phyloP scores from a whole-genome alignment of 1,140 invertebrate genomes.

The Calycopis cecrops region DNA sequence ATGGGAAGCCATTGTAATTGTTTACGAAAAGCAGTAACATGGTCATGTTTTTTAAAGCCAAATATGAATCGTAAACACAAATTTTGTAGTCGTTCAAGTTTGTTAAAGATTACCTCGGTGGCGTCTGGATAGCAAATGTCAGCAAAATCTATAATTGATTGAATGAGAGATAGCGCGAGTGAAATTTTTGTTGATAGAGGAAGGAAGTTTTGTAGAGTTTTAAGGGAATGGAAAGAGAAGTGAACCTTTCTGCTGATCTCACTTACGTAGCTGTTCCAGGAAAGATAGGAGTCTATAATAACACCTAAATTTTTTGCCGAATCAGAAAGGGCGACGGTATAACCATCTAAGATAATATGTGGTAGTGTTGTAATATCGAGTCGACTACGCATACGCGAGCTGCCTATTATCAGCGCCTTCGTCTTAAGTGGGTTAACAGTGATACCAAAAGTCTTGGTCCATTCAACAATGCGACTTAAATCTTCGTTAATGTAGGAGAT shows the following conservation, averaged over 20 bases:
- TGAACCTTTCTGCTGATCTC: not conserved
- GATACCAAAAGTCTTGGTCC: not conserved
- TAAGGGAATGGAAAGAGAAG: not conserved
- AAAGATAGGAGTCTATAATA: no score
- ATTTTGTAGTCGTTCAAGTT: not conserved
- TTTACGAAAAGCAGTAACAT: not conserved
- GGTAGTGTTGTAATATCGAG: not conserved
- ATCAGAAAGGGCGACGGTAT: not conserved
- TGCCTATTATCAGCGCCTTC: slow-evolving; percentile 1
- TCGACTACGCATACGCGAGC: slow-evolving; percentile 4
- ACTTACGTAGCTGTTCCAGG: no score
- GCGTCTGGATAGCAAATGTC: not conserved
- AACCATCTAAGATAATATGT: slow-evolving; percentile 6
- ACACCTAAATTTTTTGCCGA: not conserved
- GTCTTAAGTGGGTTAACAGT: not conserved
- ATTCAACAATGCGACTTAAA: slow-evolving; percentile 3
- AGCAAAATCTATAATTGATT: not conserved
- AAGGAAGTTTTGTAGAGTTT: not conserved
- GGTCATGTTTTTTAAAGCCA: not conserved
- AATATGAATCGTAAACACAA: not conserved
- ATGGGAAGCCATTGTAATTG: not conserved
- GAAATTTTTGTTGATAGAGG: slow-evolving; percentile 2
- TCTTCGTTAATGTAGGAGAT: slow-evolving; percentile 7
- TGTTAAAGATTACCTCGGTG: not conserved
- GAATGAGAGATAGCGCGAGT: not conserved